Conservation (phyloP, 2,888 invertebrate genomes). For the Xanthostigma xanthostigma region DNA sequence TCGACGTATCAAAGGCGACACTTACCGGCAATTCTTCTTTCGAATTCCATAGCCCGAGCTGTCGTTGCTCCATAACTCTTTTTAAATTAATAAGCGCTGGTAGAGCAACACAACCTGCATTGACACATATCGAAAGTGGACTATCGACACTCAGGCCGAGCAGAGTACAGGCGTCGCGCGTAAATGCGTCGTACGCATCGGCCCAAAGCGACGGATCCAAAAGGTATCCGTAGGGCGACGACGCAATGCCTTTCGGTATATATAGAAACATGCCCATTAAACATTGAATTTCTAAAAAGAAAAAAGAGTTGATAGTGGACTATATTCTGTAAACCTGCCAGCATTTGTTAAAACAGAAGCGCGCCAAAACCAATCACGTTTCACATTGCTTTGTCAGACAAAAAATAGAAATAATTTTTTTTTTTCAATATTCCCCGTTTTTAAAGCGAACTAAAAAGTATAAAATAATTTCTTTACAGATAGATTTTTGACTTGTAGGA, state of each 20-base stretch:
- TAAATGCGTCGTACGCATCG: slow-evolving; percentile 80
- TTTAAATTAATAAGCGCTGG: slow-evolving; percentile 90
- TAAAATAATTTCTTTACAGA: too few relatives aligned
- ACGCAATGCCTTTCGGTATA: slow-evolving; percentile 58
- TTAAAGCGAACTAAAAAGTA: too few relatives aligned
- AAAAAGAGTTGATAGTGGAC: background rate
- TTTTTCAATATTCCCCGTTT: too few relatives aligned
- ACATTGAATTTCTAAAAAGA: slow-evolving; percentile 54
- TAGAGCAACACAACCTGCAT: slow-evolving; percentile 84
- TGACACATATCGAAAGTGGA: slow-evolving; percentile 80
- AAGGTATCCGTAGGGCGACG: slow-evolving; percentile 65
- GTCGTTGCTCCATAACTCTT: slow-evolving; percentile 76
- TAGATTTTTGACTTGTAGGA: too few relatives aligned
- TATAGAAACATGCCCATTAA: slow-evolving; percentile 77
- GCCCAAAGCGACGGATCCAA: slow-evolving; percentile 64
- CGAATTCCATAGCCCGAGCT: slow-evolving; percentile 90
- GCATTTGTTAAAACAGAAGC: too few relatives aligned
- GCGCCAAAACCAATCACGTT: too few relatives aligned
- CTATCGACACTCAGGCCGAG: slow-evolving; percentile 81
- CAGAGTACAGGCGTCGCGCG: slow-evolving; percentile 81
- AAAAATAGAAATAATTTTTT: too few relatives aligned
- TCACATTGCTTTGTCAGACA: too few relatives aligned
- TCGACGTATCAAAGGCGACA: slow-evolving; percentile 10
- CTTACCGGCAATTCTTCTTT: slow-evolving; percentile 89
- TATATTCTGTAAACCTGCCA: too few relatives aligned